Evolutionary conservation across 2,797 vertebrate species (phyloP).

Genomic region (Chiloscyllium punctatum): DNA sequence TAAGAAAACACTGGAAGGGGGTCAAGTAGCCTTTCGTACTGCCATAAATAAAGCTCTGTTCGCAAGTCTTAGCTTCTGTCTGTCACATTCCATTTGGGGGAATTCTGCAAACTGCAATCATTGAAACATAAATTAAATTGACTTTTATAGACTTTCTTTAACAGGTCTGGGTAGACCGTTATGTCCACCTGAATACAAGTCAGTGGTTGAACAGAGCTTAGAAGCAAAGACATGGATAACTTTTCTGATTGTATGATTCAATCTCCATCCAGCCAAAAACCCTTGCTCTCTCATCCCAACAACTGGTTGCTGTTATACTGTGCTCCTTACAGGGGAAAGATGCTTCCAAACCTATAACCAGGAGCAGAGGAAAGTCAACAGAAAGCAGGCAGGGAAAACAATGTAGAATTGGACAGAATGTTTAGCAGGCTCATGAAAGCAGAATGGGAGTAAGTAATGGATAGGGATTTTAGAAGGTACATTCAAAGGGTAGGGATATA

Average conservation of each 20-base stretch:
- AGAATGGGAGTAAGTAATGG: background rate
- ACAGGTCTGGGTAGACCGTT: constrained; percentile 74
- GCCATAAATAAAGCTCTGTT: constrained; percentile 68
- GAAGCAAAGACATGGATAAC: constrained; percentile 58
- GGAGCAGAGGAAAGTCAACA: background rate
- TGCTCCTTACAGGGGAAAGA: background rate
- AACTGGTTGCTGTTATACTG: background rate
- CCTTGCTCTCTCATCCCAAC: background rate
- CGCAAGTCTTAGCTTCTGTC: constrained; percentile 77
- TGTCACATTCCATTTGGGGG: constrained; percentile 70
- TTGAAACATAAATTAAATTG: constrained; percentile 91
- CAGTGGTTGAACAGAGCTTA: constrained; percentile 63
- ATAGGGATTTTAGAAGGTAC: background rate
- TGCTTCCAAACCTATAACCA: background rate
- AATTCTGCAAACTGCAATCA: constrained; percentile 58
- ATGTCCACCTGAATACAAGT: constrained; percentile 69
- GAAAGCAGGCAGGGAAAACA: background rate
- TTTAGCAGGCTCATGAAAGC: background rate
- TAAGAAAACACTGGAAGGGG: constrained; percentile 62
- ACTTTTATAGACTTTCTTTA: constrained; percentile 99
- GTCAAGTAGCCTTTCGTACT: constrained; percentile 78
- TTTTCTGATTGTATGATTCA: background rate
- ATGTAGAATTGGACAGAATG: background rate
- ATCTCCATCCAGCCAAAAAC: background rate
- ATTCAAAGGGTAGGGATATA: background rate